These are phyloP conservation scores for Spinus olivaceus DNA, from an alignment of 2,797 vertebrate species.

Conservation along the genomic window DNA sequence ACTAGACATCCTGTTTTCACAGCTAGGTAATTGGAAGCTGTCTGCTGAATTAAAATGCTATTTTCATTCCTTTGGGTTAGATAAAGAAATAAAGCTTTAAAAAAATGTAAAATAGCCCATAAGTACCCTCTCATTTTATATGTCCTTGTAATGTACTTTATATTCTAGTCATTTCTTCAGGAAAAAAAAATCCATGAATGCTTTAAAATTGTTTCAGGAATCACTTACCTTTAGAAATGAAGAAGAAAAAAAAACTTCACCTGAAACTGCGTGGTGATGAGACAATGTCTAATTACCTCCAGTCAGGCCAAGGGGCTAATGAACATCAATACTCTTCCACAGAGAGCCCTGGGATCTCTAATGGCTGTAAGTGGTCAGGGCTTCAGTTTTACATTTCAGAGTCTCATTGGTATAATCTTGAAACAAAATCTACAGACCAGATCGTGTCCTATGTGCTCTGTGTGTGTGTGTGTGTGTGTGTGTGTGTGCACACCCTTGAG, in stretches of 20 bases:
- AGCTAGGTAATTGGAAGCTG: neutral
- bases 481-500: neutral
- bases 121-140: neutral
- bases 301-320: slow-evolving; percentile 22
- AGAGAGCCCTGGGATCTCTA: slow-evolving; percentile 43
- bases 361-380: slow-evolving; percentile 43
- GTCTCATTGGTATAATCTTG: slow-evolving; percentile 40
- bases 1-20: neutral
- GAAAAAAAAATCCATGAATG: neutral
- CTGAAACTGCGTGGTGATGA: neutral
- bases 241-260: slow-evolving; percentile 16
- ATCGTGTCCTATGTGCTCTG: neutral
- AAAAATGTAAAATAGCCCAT: neutral
- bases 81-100: neutral
- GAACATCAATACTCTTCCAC: slow-evolving; percentile 29
- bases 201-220: neutral
- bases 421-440: slow-evolving; percentile 45
- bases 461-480: neutral
- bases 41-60: neutral
- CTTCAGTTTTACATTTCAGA: slow-evolving; percentile 39
- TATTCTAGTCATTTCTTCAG: neutral
- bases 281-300: slow-evolving; percentile 23
- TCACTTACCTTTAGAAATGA: neutral
- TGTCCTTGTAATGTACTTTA: neutral
- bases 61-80: neutral